These are phyloP conservation scores for Acanthacorydalis orientalis DNA, from an alignment of 2,888 invertebrate species.

Conservation along the genomic window DNA sequence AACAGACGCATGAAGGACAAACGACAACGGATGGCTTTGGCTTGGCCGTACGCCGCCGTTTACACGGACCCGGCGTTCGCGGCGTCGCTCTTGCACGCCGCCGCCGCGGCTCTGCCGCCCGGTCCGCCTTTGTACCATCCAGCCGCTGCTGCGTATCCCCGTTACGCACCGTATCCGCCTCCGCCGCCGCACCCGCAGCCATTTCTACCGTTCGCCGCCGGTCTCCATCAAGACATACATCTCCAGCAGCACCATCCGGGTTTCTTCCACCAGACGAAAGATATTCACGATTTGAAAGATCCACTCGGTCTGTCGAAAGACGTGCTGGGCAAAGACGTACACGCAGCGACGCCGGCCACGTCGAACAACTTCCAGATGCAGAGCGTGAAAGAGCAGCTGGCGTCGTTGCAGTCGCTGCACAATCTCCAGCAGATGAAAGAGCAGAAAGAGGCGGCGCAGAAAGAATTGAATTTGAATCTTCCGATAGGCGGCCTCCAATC, in stretches of 20 bases:
- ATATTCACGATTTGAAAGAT: conserved; percentile 21
- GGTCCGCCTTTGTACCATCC: conserved; percentile 37
- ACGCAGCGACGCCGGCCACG: no score
- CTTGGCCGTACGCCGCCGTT: conserved; percentile 90
- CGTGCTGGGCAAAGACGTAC: conserved; percentile 15
- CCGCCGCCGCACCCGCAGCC: conserved; percentile 26
- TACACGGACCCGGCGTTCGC: conserved; percentile 89
- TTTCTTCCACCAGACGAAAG: conserved; percentile 4
- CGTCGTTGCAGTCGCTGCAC: no score
- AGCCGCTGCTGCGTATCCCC: conserved; percentile 30
- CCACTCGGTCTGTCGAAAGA: conserved; percentile 24
- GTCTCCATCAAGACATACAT: conserved; percentile 15
- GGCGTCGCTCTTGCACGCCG: conserved; percentile 80
- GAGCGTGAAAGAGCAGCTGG: no score
- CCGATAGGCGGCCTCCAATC: neutral
- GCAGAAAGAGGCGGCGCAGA: neutral
- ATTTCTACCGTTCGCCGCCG: conserved; percentile 27
- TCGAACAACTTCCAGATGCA: conserved; percentile 13
- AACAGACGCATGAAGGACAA: conserved; percentile 96
- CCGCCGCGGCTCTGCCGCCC: conserved; percentile 46
- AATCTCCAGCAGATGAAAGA: no score
- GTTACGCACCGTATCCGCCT: conserved; percentile 35
- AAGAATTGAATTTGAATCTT: conserved; percentile 1
- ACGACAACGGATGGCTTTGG: conserved; percentile 80
- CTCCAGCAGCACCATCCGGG: conserved; percentile 11